A percentile compares a stretch with the other conserved stretches of the same genome.
Evolutionary conservation across 2,797 vertebrate species (phyloP).

Genomic region (Propithecus perrieri): DNA sequence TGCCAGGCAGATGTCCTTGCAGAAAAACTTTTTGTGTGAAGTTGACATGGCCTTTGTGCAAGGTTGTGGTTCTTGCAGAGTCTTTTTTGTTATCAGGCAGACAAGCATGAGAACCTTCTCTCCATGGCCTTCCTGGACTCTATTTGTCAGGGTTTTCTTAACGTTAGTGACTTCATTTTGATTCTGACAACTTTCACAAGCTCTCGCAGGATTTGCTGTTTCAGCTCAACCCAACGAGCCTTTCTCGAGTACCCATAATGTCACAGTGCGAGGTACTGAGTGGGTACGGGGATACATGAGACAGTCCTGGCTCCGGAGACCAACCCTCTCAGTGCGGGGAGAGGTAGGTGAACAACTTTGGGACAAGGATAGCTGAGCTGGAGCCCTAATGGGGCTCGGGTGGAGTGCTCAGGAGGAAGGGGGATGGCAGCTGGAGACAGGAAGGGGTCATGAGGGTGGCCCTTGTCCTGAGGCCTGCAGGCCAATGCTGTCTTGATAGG

Average conservation of each 20-base stretch:
- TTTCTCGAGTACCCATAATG: background rate
- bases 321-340: background rate
- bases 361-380: background rate
- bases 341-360: background rate
- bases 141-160: background rate
- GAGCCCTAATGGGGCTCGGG: fast-evolving
- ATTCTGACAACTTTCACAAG: background rate
- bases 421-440: background rate
- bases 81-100: background rate
- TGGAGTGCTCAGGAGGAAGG: background rate
- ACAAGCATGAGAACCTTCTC: background rate
- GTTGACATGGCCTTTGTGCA: background rate
- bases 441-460: background rate
- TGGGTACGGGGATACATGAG: background rate
- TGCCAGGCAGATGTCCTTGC: background rate
- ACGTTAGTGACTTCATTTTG: background rate
- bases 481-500: background rate
- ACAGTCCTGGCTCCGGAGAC: background rate
- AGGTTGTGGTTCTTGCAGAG: background rate
- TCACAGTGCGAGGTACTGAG: background rate
- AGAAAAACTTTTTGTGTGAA: background rate
- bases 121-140: background rate
- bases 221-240: background rate
- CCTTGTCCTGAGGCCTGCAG: background rate
- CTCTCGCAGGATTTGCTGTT: background rate